These are phyloP conservation scores for Hydrolagus affinis DNA, from an alignment of 2,113 vertebrate genomes.

Conservation along the genomic window DNA sequence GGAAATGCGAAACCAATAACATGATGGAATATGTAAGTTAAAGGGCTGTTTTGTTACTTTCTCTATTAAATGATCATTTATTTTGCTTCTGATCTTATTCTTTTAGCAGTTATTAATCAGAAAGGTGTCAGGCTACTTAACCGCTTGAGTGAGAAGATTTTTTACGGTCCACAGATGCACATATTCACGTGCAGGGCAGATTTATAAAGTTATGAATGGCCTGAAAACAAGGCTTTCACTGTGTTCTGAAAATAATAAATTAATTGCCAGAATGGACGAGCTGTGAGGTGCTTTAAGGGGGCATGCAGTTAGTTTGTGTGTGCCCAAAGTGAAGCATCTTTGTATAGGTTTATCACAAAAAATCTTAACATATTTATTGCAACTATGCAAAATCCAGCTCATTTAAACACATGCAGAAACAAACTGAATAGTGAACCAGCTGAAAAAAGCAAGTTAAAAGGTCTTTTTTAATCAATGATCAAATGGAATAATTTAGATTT, in stretches of 20 bases:
- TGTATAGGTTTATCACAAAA: slow-evolving; percentile 12
- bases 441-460: background rate
- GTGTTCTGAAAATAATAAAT: slow-evolving; percentile 90
- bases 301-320: slow-evolving; percentile 72
- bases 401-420: background rate
- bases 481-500: background rate
- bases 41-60: slow-evolving; percentile 97
- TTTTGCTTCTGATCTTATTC: slow-evolving; percentile 99
- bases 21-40: slow-evolving; percentile 99
- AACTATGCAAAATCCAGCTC: slow-evolving; percentile 12
- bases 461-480: slow-evolving; percentile 1
- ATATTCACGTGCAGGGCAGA: slow-evolving; percentile 77
- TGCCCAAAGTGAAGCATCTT: slow-evolving; percentile 9
- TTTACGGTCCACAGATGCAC: slow-evolving; percentile 89
- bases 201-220: slow-evolving; percentile 99
- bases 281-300: slow-evolving; percentile 84
- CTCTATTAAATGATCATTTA: slow-evolving; percentile 99
- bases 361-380: background rate
- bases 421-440: background rate
- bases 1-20: slow-evolving; percentile 98
- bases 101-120: slow-evolving; percentile 91
- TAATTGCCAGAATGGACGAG: slow-evolving; percentile 97
- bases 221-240: slow-evolving; percentile 79
- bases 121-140: slow-evolving; percentile 88
- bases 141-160: slow-evolving; percentile 88